Conservation (phyloP, 2,113 vertebrate genomes). For the Progne subis region DNA sequence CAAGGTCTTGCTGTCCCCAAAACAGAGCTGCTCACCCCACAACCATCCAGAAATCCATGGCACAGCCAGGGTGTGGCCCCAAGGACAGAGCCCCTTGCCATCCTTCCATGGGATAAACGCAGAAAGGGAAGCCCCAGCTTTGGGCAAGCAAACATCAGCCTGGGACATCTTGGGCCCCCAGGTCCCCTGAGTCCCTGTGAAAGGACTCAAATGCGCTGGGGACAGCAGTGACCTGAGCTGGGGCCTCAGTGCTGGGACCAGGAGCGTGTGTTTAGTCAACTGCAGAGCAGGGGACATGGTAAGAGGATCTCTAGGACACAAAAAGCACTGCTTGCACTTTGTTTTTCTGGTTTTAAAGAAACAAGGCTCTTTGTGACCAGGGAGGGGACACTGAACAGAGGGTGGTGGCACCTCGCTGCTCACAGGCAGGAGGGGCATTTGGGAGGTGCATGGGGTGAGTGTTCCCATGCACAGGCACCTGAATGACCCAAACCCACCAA, state of each 20-base stretch:
- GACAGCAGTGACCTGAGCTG: background rate
- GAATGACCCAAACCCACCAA: background rate
- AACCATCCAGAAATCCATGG: background rate
- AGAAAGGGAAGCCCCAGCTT: background rate
- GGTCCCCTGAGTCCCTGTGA: background rate
- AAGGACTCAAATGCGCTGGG: background rate
- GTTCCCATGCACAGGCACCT: background rate
- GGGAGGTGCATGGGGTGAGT: background rate
- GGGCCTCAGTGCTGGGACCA: background rate
- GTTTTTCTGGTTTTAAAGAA: background rate
- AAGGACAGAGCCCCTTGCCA: background rate
- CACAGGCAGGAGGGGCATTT: background rate
- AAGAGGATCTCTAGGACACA: background rate
- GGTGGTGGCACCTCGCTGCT: background rate
- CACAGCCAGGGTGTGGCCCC: background rate
- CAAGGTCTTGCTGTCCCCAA: background rate
- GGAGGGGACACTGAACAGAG: background rate
- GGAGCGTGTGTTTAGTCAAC: accelerated
- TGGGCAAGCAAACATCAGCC: background rate
- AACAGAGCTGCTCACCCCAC: background rate
- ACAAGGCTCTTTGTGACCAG: background rate
- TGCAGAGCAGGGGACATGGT: background rate
- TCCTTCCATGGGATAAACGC: accelerated
- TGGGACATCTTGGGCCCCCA: background rate
- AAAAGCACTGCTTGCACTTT: background rate